Evolutionary conservation across 2,797 vertebrate species (phyloP).

Genomic region (Eospalax fontanierii): DNA sequence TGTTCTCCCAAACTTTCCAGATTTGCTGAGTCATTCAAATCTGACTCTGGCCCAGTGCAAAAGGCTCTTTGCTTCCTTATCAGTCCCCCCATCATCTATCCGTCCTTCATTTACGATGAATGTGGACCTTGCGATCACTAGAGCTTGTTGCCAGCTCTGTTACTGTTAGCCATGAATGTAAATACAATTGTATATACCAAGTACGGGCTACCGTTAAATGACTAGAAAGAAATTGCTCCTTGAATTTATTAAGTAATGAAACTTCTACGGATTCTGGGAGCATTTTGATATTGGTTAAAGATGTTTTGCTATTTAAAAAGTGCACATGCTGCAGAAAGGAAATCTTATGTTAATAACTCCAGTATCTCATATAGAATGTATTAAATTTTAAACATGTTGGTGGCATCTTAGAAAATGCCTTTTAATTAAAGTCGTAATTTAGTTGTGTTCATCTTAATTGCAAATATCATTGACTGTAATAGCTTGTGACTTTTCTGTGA

Average conservation of each 20-base stretch:
- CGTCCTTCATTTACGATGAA: slow-evolving; percentile 67
- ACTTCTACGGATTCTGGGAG: slow-evolving; percentile 58
- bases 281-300: slow-evolving; percentile 85
- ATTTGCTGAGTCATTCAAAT: slow-evolving; percentile 33
- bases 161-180: slow-evolving; percentile 52
- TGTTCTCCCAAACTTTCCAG: background rate
- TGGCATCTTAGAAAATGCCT: slow-evolving; percentile 87
- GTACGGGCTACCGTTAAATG: slow-evolving; percentile 39
- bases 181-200: slow-evolving; percentile 42
- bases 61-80: slow-evolving; percentile 43
- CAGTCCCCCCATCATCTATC: background rate
- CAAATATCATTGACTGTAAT: slow-evolving; percentile 86
- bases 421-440: slow-evolving; percentile 91
- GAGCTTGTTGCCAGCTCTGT: slow-evolving; percentile 41
- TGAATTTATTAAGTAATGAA: slow-evolving; percentile 73
- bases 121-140: background rate
- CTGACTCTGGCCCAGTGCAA: background rate
- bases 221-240: slow-evolving; percentile 35
- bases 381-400: slow-evolving; percentile 89
- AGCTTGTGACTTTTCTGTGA: slow-evolving; percentile 83
- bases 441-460: slow-evolving; percentile 88
- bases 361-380: slow-evolving; percentile 88
- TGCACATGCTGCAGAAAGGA: slow-evolving; percentile 85
- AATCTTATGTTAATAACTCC: slow-evolving; percentile 87
- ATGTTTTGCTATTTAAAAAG: slow-evolving; percentile 87